A percentile compares a stretch with the other conserved stretches of the same genome.
Evolutionary conservation across 2,888 invertebrate species (phyloP).

Genomic region (Hymenopus coronatus): DNA sequence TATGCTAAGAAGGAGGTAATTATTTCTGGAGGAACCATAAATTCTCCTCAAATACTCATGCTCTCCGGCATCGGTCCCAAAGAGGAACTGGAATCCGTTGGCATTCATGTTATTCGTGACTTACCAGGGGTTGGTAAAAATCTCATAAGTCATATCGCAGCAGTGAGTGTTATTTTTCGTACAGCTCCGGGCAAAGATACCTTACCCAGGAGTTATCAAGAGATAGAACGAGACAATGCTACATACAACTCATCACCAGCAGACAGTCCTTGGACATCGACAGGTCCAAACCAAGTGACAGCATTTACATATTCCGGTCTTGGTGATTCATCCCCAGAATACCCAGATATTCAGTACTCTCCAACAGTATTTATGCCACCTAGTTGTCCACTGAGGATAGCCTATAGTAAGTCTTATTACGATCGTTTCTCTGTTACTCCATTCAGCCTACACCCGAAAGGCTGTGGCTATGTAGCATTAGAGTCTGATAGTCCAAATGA

Average conservation of each 20-base stretch:
- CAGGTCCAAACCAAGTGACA: neutral
- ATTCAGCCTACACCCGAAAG: neutral
- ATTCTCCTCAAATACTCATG: slow-evolving; percentile 52
- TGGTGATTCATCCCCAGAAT: neutral
- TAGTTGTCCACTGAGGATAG: neutral
- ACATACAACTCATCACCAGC: neutral
- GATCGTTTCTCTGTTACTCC: neutral
- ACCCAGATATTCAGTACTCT: neutral
- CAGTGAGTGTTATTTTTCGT: neutral
- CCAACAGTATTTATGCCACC: neutral
- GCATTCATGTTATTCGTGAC: slow-evolving; percentile 42
- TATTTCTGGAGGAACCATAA: neutral
- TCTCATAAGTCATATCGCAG: slow-evolving; percentile 53
- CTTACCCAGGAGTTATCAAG: neutral
- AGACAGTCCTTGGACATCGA: neutral
- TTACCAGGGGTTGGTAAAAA: slow-evolving; percentile 57
- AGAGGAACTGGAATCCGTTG: neutral
- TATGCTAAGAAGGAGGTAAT: slow-evolving; percentile 7
- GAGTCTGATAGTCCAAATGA: too few relatives aligned
- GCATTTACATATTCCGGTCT: neutral
- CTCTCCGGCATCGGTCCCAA: slow-evolving; percentile 42
- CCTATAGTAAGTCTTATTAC: neutral
- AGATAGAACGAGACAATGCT: neutral
- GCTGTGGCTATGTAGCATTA: neutral
- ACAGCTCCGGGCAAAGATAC: neutral